Conservation (phyloP, 2,888 invertebrate genomes). For the Crematogaster levior region DNA sequence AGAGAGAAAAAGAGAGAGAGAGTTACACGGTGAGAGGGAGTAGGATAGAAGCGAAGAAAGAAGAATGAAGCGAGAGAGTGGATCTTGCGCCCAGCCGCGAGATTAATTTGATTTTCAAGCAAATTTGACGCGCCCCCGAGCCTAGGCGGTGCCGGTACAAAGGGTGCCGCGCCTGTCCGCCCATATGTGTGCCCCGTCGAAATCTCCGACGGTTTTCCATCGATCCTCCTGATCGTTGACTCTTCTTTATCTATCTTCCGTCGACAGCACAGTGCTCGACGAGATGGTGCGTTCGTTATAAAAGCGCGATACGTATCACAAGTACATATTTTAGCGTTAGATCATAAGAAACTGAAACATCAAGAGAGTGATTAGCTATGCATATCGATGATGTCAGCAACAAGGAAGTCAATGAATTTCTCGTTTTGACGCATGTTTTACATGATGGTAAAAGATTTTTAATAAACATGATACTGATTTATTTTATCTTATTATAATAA, state of each 20-base stretch:
- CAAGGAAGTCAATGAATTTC: neutral
- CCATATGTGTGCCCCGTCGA: constrained; percentile 60
- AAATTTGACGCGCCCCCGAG: constrained; percentile 82
- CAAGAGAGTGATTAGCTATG: constrained; percentile 15
- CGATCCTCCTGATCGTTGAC: constrained; percentile 38
- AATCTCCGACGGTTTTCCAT: constrained; percentile 60
- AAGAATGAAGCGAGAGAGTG: constrained; percentile 22
- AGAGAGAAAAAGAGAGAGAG: constrained; percentile 48
- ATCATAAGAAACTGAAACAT: constrained; percentile 19
- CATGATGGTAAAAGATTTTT: neutral
- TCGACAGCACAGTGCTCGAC: constrained; percentile 34
- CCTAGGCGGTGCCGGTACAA: constrained; percentile 77
- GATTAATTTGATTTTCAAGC: constrained; percentile 84
- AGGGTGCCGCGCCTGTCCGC: constrained; percentile 71
- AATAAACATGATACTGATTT: neutral
- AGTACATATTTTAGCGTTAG: constrained; percentile 24
- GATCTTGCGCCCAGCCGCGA: constrained; percentile 79
- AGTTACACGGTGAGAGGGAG: constrained; percentile 30
- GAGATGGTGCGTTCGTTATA: constrained; percentile 30
- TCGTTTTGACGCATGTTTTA: neutral
- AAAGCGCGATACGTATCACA: constrained; percentile 33
- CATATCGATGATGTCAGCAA: constrained; percentile 24
- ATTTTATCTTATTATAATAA: neutral
- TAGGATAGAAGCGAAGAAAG: constrained; percentile 35
- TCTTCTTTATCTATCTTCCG: constrained; percentile 37